A percentile compares a stretch with the other conserved stretches of the same genome.
Conservation (phyloP, 2,797 vertebrate species). For the Microhierax caerulescens region DNA sequence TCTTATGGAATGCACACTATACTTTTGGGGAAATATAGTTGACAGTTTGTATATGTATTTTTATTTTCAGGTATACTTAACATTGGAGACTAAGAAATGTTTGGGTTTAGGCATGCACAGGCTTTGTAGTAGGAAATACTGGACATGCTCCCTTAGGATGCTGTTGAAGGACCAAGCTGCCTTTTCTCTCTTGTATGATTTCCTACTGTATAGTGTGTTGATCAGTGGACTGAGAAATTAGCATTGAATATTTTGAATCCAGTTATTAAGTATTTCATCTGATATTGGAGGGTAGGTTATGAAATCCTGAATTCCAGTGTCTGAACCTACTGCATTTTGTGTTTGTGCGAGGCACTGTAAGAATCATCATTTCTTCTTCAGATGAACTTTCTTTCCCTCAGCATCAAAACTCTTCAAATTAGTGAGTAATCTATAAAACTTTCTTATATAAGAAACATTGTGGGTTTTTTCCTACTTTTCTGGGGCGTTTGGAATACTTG, state of each 20-base stretch:
- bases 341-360: neutral
- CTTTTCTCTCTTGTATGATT: neutral
- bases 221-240: neutral
- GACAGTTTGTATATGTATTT: neutral
- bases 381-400: neutral
- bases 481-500: neutral
- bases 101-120: neutral
- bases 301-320: neutral
- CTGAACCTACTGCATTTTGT: neutral
- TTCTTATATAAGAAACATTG: neutral
- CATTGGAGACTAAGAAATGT: neutral
- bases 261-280: neutral
- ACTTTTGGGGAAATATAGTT: neutral
- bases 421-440: fast-evolving
- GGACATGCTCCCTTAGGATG: neutral
- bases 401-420: neutral
- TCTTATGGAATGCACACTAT: neutral
- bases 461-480: neutral
- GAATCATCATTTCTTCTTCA: neutral
- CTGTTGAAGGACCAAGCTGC: neutral
- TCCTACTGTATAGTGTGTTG: neutral
- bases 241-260: neutral
- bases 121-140: neutral
- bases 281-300: neutral
- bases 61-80: neutral